Percentiles rank a stretch among this genome's conserved stretches.
These are phyloP conservation scores for Pangasianodon hypophthalmus DNA, from an alignment of 2,113 vertebrate species.

Conservation along the genomic window DNA sequence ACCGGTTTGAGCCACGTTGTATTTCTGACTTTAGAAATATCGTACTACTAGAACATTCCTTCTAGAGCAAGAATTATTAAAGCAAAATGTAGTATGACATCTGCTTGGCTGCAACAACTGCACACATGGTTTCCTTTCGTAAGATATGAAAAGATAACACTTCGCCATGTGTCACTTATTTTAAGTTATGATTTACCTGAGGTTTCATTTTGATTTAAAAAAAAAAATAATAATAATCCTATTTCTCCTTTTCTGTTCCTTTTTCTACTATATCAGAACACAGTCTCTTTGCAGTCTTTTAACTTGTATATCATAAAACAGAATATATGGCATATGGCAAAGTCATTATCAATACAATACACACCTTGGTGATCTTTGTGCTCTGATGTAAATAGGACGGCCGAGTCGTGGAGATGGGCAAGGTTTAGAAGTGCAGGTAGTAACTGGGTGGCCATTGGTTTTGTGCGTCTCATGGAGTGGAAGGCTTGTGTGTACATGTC, in stretches of 20 bases:
- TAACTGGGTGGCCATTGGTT: constrained; percentile 74
- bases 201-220: not conserved
- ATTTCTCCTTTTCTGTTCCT: no score
- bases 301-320: not conserved
- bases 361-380: constrained; percentile 47
- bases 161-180: not conserved
- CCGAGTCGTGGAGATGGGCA: constrained; percentile 69
- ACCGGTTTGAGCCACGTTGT: not conserved
- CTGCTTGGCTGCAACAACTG: not conserved
- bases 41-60: not conserved
- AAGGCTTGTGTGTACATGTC: constrained; percentile 70
- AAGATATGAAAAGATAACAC: not conserved
- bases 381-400: constrained; percentile 67
- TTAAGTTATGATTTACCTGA: not conserved
- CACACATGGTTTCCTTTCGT: not conserved
- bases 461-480: constrained; percentile 68
- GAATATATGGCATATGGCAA: not conserved
- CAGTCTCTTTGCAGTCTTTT: not conserved
- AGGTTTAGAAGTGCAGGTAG: constrained; percentile 53
- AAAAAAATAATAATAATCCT: no score
- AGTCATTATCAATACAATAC: not conserved
- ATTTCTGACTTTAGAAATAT: not conserved
- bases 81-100: not conserved
- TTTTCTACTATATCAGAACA: not conserved
- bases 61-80: not conserved